Base-by-base conservation (phyloP, 2,113 vertebrate species). In the Periophthalmodon schlosseri region DNA sequence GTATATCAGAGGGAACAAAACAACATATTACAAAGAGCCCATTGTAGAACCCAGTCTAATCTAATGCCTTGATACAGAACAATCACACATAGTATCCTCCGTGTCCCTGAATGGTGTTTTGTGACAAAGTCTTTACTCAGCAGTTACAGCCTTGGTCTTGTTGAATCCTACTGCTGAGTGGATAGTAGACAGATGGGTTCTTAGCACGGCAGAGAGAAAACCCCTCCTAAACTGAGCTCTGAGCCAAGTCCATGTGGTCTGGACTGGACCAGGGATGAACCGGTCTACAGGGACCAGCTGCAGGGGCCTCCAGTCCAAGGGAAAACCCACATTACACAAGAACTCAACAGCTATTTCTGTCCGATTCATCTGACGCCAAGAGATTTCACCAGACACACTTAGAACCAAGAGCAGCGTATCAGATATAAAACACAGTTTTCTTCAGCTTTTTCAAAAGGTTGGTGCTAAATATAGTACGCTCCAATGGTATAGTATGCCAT, bases 141-240 rank as follows among this genome's bases (percentile, higher is more conserved):
- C 81, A 34, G 23, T 16, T 68, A 47, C 67, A 52, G 54, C 47
- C 58, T 3, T 24, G 23, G 20, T 58, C 69, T 49, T 34, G 46
- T 75, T 83, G 47, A 74, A 68, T 23, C 46, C 65, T 67, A 20
- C 67, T 79, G 84, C 67, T 79, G 70, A 77, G 78, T 66, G 65
- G 70, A 72, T 76, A 36, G 61, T 68, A 44, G 75, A 78, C 75
- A 78, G 77, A 71, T 64, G 63, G 75, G 76, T 78, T 74, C 61
- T 84, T 80, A 81, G 56, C 82, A 71, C 56, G 76, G 56, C 14
- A 24, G 79, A 86, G 84, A 88, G 82, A 88, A 82, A 75, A 49
- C 69, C 72, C 81, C 76, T 73, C 79, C 85, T 72, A 23, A 16
- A 83, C 9, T 28, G 57, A 69, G 78, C 60, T 74, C 10, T 0